Evolutionary conservation across 1,140 invertebrate genomes (phyloP), one percentile per base, ranked within the genome.

Genomic region (Palaemon carinicauda): DNA sequence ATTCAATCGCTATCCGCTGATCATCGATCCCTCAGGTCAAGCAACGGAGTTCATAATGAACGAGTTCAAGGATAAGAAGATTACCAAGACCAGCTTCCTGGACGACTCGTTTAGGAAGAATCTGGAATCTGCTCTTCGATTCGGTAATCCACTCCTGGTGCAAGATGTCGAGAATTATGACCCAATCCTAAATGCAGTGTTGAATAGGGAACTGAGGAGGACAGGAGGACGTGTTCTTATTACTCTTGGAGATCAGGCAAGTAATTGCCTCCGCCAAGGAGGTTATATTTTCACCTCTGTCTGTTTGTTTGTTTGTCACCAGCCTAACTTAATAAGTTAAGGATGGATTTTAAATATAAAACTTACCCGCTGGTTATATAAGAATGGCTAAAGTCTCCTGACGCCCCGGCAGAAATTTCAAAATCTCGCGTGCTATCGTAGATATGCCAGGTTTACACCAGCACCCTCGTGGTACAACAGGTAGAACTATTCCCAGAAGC

Each of bases 101-200:
- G 98, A 99, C 92, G 98, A 99, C 92, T 98, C 98, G 0, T 99
- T 99, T 94, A 94, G 98, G 60, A 99, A 99, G 92, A 99, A 99
- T 92, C 92, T 99, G 52, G 99, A 99, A 92, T 98, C 97, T 88
- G 98, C 99, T 0, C 92, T 99, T 17, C 95, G 99, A 89, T 99
- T 99, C 92, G 99, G 99, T 90, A 99, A 99, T 92, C 98, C 98
- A 3, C 92, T 99, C 14, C 93, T 99, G 17, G 98, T 99, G 0
- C 96, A 96, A 93, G 99, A 99, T 92, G 99, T 99, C 17, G 99
- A 99, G 92, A 99, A 97, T 92, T 99, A 99, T 91, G 99, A 99
- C 93, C 98, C 99, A 0, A 99, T 99, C 90, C 93, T 99, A 87
- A 99, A 99, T 92, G 98, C 99, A 1, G 98, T 99, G 1, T 92